Evolutionary conservation across 1,140 invertebrate species (phyloP), one percentile per base, ranked within the genome.

Genomic region (Nasonia vitripennis): DNA sequence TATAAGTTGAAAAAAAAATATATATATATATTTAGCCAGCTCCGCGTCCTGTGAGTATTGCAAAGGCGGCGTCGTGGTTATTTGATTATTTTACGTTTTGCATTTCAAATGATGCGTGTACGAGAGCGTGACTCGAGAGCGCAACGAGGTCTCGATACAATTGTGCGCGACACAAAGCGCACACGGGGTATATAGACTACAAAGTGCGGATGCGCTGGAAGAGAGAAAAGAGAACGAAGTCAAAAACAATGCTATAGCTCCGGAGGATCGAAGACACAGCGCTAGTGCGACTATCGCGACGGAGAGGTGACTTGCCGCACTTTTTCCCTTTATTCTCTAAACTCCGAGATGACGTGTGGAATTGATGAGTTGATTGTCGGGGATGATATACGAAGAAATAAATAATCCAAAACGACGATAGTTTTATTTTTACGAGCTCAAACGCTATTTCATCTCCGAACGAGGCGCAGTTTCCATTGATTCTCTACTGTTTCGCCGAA

Each of bases 1-100:
- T 51, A 14, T 17, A 51, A 48, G 10, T 11, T 11, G 12, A 48
- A 48, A 12, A 17, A 51, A 51, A 2, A 62, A 62, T 6, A 62
- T 20, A 62, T 20, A n/a, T 62, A 5, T 20, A 17, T 20, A 20
- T 14, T 62, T 6, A 20, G 17, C 55, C 12, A 2, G 1, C 1
- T 27, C 27, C 51, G 14, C 17, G 2, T 2, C 45, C 4, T 31
- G 27, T n/a, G 5, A 0, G 27, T 11, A n/a, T 11, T 31, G 10
- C 11, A 14, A 71, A 45, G 34, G 10, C 37, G 31, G 74, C 73
- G 37, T 0, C 11, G 17, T 51, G 20, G 67, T 85, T 71, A 75
- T 77, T 81, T 51, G 71, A 81, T 71, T 81, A 85, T 81, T 84
- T 48, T 37, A 14, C 62, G 37, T 81, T 81, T 81, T 85, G 73